These are phyloP conservation scores for Gymnocephalus cernua DNA, from an alignment of 2,113 vertebrate species.

Conservation along the genomic window DNA sequence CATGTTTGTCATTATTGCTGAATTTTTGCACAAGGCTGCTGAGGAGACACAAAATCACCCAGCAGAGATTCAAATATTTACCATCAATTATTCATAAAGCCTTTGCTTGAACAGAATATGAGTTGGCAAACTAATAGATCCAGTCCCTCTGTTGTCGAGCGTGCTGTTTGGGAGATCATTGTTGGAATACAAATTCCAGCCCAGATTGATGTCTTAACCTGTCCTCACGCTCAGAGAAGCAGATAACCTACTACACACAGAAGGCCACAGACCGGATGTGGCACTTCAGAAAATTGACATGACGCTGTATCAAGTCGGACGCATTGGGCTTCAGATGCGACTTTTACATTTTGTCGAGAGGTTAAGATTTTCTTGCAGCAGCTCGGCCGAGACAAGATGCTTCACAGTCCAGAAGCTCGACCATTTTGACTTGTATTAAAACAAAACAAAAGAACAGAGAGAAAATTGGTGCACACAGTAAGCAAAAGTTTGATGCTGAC, in stretches of 20 bases:
- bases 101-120: slow-evolving; percentile 63
- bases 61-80: slow-evolving; percentile 70
- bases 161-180: slow-evolving; percentile 47
- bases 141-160: slow-evolving; percentile 46
- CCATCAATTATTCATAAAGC: slow-evolving; percentile 74
- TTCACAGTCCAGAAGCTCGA: slow-evolving; percentile 52
- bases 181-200: slow-evolving; percentile 67
- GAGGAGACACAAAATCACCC: slow-evolving; percentile 57
- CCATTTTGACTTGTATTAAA: slow-evolving; percentile 23
- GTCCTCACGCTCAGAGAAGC: slow-evolving; percentile 49
- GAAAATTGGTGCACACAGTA: slow-evolving; percentile 23
- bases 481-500: slow-evolving; percentile 45
- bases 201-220: slow-evolving; percentile 34
- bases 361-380: slow-evolving; percentile 33
- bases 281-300: slow-evolving; percentile 44
- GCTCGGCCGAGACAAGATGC: slow-evolving; percentile 25
- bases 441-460: not conserved
- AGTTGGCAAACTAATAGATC: slow-evolving; percentile 67
- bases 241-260: slow-evolving; percentile 33
- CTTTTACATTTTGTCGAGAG: slow-evolving; percentile 50
- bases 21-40: slow-evolving; percentile 56
- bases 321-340: slow-evolving; percentile 14
- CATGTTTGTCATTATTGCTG: slow-evolving; percentile 50
- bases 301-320: slow-evolving; percentile 1
- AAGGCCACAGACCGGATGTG: slow-evolving; percentile 16